Evolutionary conservation across 2,797 vertebrate genomes (phyloP), one percentile per base, ranked within the genome.

Genomic region (Fistularia commersonii): DNA sequence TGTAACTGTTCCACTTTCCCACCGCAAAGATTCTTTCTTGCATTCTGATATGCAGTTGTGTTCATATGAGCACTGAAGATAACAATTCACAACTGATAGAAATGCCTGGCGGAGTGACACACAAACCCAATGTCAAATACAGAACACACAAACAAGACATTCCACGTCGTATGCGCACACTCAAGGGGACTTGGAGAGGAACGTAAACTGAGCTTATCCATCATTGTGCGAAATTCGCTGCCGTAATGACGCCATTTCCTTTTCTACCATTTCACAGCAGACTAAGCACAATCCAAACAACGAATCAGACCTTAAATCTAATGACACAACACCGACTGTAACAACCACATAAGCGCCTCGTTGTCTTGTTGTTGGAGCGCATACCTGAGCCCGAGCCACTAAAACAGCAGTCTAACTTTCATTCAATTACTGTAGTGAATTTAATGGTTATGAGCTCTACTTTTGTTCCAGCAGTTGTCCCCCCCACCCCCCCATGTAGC

Each of bases 401-500:
- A 79, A 85, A 84, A 79, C 83, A 77, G 79, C 76, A 67, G 54
- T 61, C 69, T 50, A 66, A 70, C 78, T 75, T 82, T 80, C 69
- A 79, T 80, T 83, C 71, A 77, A 81, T 84, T 83, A 76, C 76
- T 66, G 44, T 61, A 69, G 65, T 64, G 76, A 74, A 73, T 81
- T 76, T 80, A 86, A 86, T 77, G 80, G 77, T 74, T 79, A 82
- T 79, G 61, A 71, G 64, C 76, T 77, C 79, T 72, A 55, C 53
- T 71, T 77, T 80, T 72, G 66, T 64, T 49, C 52, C 69, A 56
- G 60, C 40, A 61, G 50, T 62, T 64, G 70, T 71, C 66, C 57
- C 74, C 70, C 61, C 47, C 69, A 74, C 77, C 77, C 57, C 64
- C n/a, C 55, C n/a, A n/a, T 79, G 80, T 71, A 70, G 70, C 62